Conservation (phyloP, 2,797 vertebrate species). For the Cirrhinus molitorella region DNA sequence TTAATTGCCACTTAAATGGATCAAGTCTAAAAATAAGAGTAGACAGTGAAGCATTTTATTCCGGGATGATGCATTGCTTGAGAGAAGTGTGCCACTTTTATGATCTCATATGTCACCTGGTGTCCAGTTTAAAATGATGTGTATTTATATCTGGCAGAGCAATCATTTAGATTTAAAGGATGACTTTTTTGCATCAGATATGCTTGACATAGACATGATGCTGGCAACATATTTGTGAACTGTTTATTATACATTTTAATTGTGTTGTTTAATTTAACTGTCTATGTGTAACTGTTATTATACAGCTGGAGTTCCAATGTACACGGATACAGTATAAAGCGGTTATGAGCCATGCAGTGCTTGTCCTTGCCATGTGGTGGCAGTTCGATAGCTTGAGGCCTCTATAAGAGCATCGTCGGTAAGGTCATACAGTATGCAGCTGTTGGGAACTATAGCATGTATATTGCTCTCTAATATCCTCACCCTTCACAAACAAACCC, state of each 20-base stretch:
- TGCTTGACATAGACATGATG: not conserved
- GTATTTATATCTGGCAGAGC: conserved; percentile 18
- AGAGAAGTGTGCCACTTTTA: conserved; percentile 28
- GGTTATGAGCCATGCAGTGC: conserved; percentile 47
- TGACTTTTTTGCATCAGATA: not conserved
- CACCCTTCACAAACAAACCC: not conserved
- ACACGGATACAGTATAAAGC: not conserved
- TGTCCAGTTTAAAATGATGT: not conserved
- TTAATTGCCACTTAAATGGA: conserved; percentile 35
- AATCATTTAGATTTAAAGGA: conserved; percentile 1
- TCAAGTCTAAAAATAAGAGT: conserved; percentile 34
- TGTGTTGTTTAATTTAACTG: not conserved
- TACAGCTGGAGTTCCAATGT: not conserved
- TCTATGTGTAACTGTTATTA: conserved; percentile 4
- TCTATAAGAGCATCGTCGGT: conserved; percentile 21
- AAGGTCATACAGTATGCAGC: conserved; percentile 20
- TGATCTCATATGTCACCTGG: conserved; percentile 9
- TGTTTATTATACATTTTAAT: not conserved
- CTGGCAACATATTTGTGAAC: no score
- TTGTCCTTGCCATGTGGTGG: conserved; percentile 56
- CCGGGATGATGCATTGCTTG: conserved; percentile 12
- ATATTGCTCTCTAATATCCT: not conserved
- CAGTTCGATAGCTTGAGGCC: conserved; percentile 31
- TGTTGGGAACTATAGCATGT: conserved; percentile 20
- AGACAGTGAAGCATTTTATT: conserved; percentile 30